Percentiles rank a stretch among this genome's conserved stretches.
Evolutionary conservation across 2,113 vertebrate genomes (phyloP).

Genomic region (Tyto alba): DNA sequence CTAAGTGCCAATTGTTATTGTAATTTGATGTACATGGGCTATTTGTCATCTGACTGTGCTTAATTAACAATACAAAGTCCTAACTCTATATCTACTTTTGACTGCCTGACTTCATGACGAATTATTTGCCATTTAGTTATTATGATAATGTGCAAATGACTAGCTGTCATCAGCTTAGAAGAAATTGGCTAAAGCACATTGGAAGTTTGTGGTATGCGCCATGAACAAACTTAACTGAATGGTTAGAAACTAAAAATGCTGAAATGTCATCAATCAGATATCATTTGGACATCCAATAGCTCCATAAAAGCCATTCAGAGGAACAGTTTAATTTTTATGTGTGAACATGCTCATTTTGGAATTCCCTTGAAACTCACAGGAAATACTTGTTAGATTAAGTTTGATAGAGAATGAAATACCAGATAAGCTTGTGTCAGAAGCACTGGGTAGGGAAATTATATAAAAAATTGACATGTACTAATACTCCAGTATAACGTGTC

Average conservation of each 20-base stretch:
- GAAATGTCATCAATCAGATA: background rate
- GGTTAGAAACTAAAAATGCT: background rate
- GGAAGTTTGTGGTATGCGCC: background rate
- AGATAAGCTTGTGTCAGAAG: background rate
- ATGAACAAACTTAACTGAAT: background rate
- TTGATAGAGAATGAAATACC: background rate
- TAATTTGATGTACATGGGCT: background rate
- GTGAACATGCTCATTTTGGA: background rate
- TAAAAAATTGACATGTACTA: background rate
- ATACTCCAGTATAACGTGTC: background rate
- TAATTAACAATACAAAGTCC: background rate
- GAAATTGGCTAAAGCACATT: background rate
- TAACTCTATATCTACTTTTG: background rate
- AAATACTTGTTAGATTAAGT: background rate
- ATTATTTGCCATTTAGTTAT: background rate
- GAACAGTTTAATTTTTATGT: conserved; percentile 9
- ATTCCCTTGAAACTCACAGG: background rate
- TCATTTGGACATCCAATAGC: background rate
- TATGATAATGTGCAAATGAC: background rate
- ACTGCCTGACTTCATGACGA: background rate
- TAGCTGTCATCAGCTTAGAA: background rate
- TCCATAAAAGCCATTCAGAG: background rate
- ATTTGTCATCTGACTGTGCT: background rate
- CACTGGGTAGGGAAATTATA: background rate
- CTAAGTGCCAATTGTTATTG: background rate